Percentiles rank a stretch among this genome's conserved stretches.
phyloP scores from a whole-genome alignment of 1,140 invertebrate genomes.

The Triops cancriformis region DNA sequence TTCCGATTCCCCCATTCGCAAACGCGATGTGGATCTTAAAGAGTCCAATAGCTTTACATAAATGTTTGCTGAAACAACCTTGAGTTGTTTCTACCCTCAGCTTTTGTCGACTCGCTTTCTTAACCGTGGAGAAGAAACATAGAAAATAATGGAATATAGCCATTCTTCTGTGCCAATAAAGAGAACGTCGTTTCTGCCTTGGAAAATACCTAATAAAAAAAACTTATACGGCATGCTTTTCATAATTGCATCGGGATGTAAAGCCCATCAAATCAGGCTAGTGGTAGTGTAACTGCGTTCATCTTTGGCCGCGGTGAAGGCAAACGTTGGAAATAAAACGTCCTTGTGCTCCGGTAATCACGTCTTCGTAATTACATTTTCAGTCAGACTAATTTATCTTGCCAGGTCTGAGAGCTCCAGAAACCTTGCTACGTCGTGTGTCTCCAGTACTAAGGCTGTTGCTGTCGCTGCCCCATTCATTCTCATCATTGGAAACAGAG shows the following conservation, averaged over 20 bases:
- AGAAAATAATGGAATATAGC: too few relatives aligned
- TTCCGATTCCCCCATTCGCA: neutral
- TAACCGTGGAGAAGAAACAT: too few relatives aligned
- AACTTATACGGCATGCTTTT: too few relatives aligned
- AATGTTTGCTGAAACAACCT: neutral
- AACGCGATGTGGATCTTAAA: neutral
- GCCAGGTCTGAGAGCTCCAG: slow-evolving; percentile 4
- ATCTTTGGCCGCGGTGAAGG: neutral
- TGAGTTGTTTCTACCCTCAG: too few relatives aligned
- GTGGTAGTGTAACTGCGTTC: neutral
- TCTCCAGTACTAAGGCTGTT: neutral
- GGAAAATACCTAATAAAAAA: too few relatives aligned
- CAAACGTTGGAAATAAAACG: neutral
- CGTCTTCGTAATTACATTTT: slow-evolving; percentile 4
- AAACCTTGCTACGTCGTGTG: neutral
- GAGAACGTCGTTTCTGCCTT: too few relatives aligned
- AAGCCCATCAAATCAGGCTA: neutral
- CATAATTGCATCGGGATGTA: neutral
- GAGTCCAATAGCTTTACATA: slow-evolving; percentile 5
- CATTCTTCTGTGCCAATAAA: too few relatives aligned
- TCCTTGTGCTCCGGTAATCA: neutral
- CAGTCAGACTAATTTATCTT: slow-evolving; percentile 2
- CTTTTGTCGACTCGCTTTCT: too few relatives aligned
- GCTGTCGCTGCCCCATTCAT: slow-evolving; percentile 11
- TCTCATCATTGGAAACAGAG: slow-evolving; percentile 1